Evolutionary conservation across 2,888 invertebrate genomes (phyloP), one percentile per base, ranked within the genome.

Genomic region (Barypeithes pellucidus): DNA sequence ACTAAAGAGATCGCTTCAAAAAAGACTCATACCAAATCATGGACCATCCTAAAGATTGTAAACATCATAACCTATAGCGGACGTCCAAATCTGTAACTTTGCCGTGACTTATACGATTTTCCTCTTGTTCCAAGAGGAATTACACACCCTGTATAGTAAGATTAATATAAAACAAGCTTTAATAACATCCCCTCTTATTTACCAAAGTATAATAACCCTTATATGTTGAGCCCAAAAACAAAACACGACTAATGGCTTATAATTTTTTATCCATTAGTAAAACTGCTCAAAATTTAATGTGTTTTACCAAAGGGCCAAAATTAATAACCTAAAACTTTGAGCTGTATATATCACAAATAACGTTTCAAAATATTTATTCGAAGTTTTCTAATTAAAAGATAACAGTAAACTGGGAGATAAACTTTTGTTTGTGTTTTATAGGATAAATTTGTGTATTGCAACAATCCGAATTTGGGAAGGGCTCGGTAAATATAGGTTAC

Each of bases 261-360:
- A n/a, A 39, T 39, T 39, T 39, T 39, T 39, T 39, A 39, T 39
- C 39, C 39, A 39, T 39, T 39, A 39, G 39, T n/a, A n/a, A 39
- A 39, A 39, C 11, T 39, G 9, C 39, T 9, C n/a, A 39, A 39
- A 39, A 12, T 39, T 39, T 39, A 39, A 39, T 39, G 39, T 39
- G 39, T 39, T 39, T n/a, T 39, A 39, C 11, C 39, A 39, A 39
- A 12, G n/a, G 39, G 39, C 39, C n/a, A 39, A 39, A n/a, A 39
- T 39, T 12, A 39, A 39, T 39, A n/a, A 2, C 39, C 39, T n/a
- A 39, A 39, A 39, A 39, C 12, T 39, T 39, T 39, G n/a, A 39
- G n/a, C n/a, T 4, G 39, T n/a, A 39, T 39, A 39, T 39, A 12
- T n/a, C 39, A 39, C 12, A 39, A 39, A 39, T 39, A 39, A 39